Evolutionary conservation across 2,113 vertebrate genomes (phyloP), one percentile per base, ranked within the genome.

Genomic region (Phyllopteryx taeniolatus): DNA sequence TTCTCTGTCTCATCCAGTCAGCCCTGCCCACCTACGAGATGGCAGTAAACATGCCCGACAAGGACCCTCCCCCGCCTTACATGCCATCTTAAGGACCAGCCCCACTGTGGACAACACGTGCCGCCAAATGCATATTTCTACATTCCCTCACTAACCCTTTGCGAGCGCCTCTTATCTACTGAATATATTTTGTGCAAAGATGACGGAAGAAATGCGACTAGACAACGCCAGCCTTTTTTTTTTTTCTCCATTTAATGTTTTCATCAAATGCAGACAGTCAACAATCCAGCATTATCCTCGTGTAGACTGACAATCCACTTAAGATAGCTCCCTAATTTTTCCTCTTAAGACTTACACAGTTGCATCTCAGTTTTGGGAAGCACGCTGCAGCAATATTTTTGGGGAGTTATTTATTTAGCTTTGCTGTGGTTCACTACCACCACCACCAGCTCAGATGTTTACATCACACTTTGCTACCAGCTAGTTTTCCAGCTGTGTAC

Each of bases 21-120:
- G 94, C 98, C 82, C 92, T 99, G 84, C 98, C 98, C 76, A 96
- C 95, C 67, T 99, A 99, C 14, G 98, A 99, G 91, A 99, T 98
- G 96, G 96, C 98, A 1, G 93, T 98, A 93, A 99, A 98, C 92
- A 98, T 99, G 96, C 98, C 98, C 77, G 96, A 96, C 59, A 94
- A 94, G 84, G 93, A 94, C 60, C 95, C 96, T 0, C 98, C 96
- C 5, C 97, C 97, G 75, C 97, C 97, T 44, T 94, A 94, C 88
- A 93, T 93, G 91, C 92, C 92, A 0, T 92, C 92, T 76, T 94
- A 87, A 91, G 69, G 84, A 85, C 77, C 75, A 86, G 77, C 79
- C 78, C 82, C 80, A 51, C 83, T 82, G 70, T 83, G 73, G 79
- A 83, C 73, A 71, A 67, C 74, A 73, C 68, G 70, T 70, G 62